These are phyloP conservation scores for Ceratitis capitata DNA, from an alignment of 1,140 invertebrate genomes.

Conservation along the genomic window DNA sequence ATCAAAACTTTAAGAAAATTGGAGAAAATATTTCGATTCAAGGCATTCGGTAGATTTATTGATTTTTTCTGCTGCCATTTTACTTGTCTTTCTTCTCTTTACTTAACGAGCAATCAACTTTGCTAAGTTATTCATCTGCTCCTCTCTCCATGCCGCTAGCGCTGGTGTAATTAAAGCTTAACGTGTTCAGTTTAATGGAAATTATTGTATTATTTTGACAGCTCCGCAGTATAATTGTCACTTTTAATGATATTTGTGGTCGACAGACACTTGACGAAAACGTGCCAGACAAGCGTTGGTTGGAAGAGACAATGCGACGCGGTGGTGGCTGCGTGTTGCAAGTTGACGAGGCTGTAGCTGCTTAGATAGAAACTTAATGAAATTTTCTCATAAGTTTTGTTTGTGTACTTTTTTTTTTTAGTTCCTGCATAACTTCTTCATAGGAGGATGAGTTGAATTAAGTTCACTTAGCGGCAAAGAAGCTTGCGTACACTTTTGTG, in stretches of 20 bases:
- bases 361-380: neutral
- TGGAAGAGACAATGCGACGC: neutral
- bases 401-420: neutral
- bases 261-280: constrained; percentile 13
- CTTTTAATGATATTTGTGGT: constrained; percentile 15
- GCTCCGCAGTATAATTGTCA: constrained; percentile 9
- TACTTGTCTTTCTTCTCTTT: neutral
- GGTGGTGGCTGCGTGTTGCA: neutral
- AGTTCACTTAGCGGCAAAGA: neutral
- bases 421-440: neutral
- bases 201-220: constrained; percentile 36
- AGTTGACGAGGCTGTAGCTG: neutral
- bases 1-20: neutral
- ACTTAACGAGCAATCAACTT: neutral
- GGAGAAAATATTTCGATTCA: neutral
- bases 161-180: constrained; percentile 4
- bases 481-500: neutral
- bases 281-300: neutral
- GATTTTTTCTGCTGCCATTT: neutral
- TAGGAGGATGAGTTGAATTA: neutral
- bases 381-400: neutral
- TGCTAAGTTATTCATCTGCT: neutral
- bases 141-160: no score
- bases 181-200: constrained; percentile 13
- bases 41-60: neutral